These are phyloP conservation scores for Halisarca cf. caerulea DNA, from an alignment of 37 sponge, comb jelly and placozoan genomes.

Conservation along the genomic window DNA sequence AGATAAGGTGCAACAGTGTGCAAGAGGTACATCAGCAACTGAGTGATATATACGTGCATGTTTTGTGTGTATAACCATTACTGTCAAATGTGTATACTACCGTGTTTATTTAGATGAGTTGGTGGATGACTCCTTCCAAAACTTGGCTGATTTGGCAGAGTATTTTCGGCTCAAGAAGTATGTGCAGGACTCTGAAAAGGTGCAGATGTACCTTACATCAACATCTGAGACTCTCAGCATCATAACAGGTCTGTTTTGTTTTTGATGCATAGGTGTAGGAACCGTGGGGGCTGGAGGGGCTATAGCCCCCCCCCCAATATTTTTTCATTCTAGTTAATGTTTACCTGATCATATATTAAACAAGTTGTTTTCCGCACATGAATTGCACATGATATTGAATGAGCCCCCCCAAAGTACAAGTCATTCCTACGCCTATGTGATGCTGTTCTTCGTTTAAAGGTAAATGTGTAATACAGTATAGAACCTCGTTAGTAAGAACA, in stretches of 20 bases:
- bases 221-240: constrained; percentile 7
- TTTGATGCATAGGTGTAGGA: neutral
- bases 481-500: no score
- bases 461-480: no score
- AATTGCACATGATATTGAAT: no score
- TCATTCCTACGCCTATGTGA: no score
- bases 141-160: neutral
- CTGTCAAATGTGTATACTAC: neutral
- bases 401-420: no score
- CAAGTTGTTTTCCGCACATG: no score
- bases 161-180: constrained; percentile 19
- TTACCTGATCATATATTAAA: no score
- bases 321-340: no score
- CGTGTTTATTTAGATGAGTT: neutral
- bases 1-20: constrained; percentile 21
- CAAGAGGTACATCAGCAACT: neutral
- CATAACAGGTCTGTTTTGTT: constrained; percentile 13
- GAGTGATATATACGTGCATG: neutral
- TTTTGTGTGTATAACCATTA: no score
- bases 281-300: no score
- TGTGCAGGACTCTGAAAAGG: constrained; percentile 4
- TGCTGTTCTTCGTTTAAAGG: no score
- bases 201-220: constrained; percentile 13
- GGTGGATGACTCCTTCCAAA: constrained; percentile 8
- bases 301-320: no score